Base-by-base conservation (phyloP, 2,888 invertebrate genomes). In the Xestia rhomboidea region DNA sequence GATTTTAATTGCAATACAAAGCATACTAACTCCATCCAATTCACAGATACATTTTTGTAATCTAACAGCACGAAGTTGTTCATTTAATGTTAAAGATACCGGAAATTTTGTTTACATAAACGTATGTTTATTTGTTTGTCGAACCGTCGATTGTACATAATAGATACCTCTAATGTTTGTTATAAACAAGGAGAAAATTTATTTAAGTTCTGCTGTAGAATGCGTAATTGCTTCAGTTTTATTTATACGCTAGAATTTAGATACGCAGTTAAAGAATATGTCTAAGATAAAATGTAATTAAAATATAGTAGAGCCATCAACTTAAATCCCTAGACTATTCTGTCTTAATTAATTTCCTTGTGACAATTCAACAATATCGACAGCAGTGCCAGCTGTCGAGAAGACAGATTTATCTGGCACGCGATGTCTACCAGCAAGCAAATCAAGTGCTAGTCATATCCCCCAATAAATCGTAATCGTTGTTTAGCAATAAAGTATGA, bases 101-200 rank as follows among this genome's bases (percentile, higher is more conserved):
- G 15, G 21, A 57, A 49, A 49, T 38, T 3, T 68, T 46, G 72
- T 68, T 66, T 49, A 83, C 8, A 27, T 30, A 72, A 41, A 49
- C 41, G 18, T 83, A 34, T 71, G 57, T 73, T 79, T 81, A 79
- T 79, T 79, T 73, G 7, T 80, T 57, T 38, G 44, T 60, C 41
- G 64, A 41, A 18, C 64, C 3, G 62, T 68, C 44, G 51, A 82
- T 82, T 67, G 30, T 41, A 30, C 34, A 38, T 49, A 64, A 82
- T 46, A 67, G 57, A 44, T 73, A 38, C 13, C 38, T 76, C 24
- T n/a, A 51, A 51, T 66, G 83, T 78, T 78, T 60, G 21, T 76
- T 62, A 76, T 68, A 54, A 11, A 78, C 24, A 21, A 51, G 38
- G 1, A 54, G 46, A 54, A 41, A 49, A 41, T 41, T 5, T 68